Evolutionary conservation across 2,888 invertebrate genomes (phyloP), one percentile per base, ranked within the genome.

Genomic region (Aphidius colemani): DNA sequence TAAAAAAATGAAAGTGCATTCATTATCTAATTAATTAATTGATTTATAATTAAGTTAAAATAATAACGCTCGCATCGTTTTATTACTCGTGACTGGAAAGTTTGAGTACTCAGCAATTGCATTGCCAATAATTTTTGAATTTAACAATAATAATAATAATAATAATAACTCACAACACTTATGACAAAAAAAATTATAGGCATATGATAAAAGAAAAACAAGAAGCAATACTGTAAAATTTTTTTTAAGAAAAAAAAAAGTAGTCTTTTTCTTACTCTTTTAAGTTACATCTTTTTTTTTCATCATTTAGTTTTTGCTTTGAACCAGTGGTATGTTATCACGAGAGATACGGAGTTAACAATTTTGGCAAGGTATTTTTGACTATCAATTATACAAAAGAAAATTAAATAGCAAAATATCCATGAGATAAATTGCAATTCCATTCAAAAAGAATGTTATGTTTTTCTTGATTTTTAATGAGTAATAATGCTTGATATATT

Each of bases 401-500:
- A 63, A 46, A 58, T 63, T 67, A 69, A 49, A 65, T 65, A 40
- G 30, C 13, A 58, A 64, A 71, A 67, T 67, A 62, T 66, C 66
- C 65, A 68, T 67, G 62, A 65, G 61, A 63, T 46, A 53, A 51
- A 30, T 61, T 30, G 30, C 5, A 5, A 30, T 30, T 3, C 30
- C 30, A 30, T 30, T 30, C 30, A 30, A 5, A 30, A 30, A 30
- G 30, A 3, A 30, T 30, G 30, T 30, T 30, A 5, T 78, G 77
- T 79, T 70, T 70, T 59, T 48, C 5, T 59, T 56, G 48, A 55
- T 63, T 50, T 64, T 75, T 71, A 74, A 79, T 78, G 76, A 78
- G 76, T 79, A 79, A 80, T 80, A 80, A 80, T 80, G 78, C 76
- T 79, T 76, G 77, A 78, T 80, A 81, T 78, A 81, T 80, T 80